phyloP scores from a whole-genome alignment of 2,113 vertebrate species.

The Morphnarchus princeps region DNA sequence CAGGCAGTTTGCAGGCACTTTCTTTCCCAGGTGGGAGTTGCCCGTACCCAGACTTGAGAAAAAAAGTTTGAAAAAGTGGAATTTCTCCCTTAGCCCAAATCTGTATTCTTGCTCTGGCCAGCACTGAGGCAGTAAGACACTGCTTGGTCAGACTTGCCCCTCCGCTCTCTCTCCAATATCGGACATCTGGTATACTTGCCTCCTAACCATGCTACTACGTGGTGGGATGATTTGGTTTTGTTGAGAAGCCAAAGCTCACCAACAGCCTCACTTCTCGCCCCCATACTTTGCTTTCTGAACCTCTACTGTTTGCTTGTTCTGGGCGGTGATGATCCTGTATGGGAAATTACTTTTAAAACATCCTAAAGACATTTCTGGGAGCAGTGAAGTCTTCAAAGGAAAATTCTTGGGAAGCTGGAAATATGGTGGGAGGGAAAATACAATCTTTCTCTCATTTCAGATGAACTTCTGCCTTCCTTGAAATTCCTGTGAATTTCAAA shows the following conservation, averaged over 20 bases:
- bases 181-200: background rate
- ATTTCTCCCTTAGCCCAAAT: background rate
- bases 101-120: background rate
- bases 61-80: background rate
- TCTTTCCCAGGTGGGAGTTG: background rate
- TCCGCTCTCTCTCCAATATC: fast-evolving
- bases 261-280: background rate
- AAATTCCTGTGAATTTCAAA: constrained; percentile 53
- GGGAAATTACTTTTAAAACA: background rate
- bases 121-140: background rate
- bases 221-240: background rate
- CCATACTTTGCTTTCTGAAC: background rate
- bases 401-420: constrained; percentile 32
- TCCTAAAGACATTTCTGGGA: background rate
- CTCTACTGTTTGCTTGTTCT: background rate
- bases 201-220: background rate
- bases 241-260: background rate
- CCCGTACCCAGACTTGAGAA: background rate
- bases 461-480: constrained; percentile 53
- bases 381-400: constrained; percentile 7
- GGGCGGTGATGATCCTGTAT: background rate
- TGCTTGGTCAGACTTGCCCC: fast-evolving
- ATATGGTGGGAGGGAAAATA: constrained; percentile 32
- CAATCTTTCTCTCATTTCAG: constrained; percentile 42
- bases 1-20: background rate